phyloP scores from a whole-genome alignment of 2,888 invertebrate genomes.

The Diaprepes abbreviatus region DNA sequence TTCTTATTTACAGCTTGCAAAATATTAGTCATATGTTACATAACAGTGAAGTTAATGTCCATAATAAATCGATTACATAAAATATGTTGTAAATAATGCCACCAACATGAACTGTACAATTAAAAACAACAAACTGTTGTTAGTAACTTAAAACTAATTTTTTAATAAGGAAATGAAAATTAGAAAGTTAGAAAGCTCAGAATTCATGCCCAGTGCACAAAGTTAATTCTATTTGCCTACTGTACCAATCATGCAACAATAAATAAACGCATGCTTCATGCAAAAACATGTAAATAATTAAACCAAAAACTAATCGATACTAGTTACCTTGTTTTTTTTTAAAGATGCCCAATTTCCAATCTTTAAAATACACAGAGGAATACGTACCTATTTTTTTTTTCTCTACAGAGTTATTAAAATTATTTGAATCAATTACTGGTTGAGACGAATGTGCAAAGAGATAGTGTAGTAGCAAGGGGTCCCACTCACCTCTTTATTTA shows the following conservation, averaged over 20 bases:
- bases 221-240: neutral
- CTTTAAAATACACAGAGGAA: neutral
- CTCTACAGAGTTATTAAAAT: too few relatives aligned
- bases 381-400: too few relatives aligned
- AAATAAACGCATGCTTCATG: conserved; percentile 17
- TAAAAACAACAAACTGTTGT: neutral
- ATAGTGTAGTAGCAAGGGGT: too few relatives aligned
- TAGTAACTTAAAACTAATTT: neutral
- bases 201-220: conserved; percentile 8
- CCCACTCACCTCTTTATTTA: too few relatives aligned
- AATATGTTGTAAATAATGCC: too few relatives aligned
- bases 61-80: too few relatives aligned
- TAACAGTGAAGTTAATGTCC: too few relatives aligned
- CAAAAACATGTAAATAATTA: neutral
- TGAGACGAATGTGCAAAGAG: too few relatives aligned
- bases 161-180: conserved; percentile 25
- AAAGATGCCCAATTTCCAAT: neutral
- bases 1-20: too few relatives aligned
- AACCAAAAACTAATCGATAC: neutral
- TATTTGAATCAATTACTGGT: too few relatives aligned
- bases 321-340: conserved; percentile 17
- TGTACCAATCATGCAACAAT: conserved; percentile 1
- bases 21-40: too few relatives aligned
- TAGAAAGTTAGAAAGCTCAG: conserved; percentile 9
- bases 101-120: too few relatives aligned